Evolutionary conservation across 2,113 vertebrate genomes (phyloP), one percentile per base, ranked within the genome.

Genomic region (Hoplias malabaricus): DNA sequence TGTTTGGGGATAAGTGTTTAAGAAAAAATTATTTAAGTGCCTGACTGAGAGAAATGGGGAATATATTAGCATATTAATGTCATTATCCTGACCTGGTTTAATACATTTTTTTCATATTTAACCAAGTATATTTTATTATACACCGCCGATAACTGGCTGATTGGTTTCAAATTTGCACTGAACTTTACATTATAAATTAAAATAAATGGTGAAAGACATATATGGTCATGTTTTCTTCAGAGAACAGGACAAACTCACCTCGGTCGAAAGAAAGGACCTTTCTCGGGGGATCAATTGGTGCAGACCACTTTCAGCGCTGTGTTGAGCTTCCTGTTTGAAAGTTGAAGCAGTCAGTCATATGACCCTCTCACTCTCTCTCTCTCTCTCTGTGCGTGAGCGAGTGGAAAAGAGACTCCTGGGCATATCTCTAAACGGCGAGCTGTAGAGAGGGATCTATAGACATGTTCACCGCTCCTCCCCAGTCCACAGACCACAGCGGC

Each of bases 301-400:
- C 9, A 11, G 16, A 16, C 3, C 0, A 33, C 16, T 21, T 21
- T 68, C 11, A 33, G 46, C 5, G 29, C 23, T 16, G 7, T 38
- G 31, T 84, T 76, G 33, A 10, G 33, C 43, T 77, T 77, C 75
- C 75, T 69, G 75, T 34, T 69, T 69, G 10, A 33, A 73, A 73
- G 57, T 80, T 14, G 19, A 36, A 4, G n/a, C 19, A 85, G 86
- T 90, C 90, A 85, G 86, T 90, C 90, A 90, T 85, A 86, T 91
- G 89, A 89, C 77, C 46, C n/a, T 4, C 36, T 56, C 31, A 36
- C 31, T 27, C n/a, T 31, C 42, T 31, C 65, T 9, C 38, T 16
- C 36, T 69, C 80, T 78, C 81, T n/a, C 79, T 80, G 82, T 73
- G 87, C 84, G 69, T 48, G 31, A 25, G n/a, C 31, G 4, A 19